These are phyloP conservation scores for Raja brachyura DNA, from an alignment of 2,113 vertebrate species.

Conservation along the genomic window DNA sequence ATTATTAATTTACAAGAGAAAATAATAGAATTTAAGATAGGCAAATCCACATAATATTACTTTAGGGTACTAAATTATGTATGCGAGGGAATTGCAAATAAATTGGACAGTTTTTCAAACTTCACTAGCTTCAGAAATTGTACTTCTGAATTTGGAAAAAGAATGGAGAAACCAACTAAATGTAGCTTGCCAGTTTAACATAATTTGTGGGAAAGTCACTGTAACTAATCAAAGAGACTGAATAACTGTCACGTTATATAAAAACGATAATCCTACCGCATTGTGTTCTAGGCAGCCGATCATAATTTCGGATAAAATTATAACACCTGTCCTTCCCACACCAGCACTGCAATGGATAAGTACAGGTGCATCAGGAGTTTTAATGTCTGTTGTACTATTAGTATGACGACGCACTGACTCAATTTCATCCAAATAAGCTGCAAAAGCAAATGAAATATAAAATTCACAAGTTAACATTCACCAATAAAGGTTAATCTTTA, in stretches of 20 bases:
- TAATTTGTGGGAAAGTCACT: not conserved
- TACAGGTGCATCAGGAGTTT: slow-evolving; percentile 68
- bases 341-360: slow-evolving; percentile 94
- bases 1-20: not conserved
- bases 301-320: slow-evolving; percentile 90
- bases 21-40: not conserved
- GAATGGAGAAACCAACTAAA: not conserved
- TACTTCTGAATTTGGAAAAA: not conserved
- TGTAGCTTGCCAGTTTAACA: not conserved
- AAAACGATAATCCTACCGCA: slow-evolving; percentile 62
- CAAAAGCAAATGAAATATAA: not conserved
- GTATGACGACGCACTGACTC: slow-evolving; percentile 94
- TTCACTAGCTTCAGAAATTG: not conserved
- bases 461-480: not conserved
- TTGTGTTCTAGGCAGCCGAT: slow-evolving; percentile 94
- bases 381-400: slow-evolving; percentile 77
- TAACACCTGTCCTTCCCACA: slow-evolving; percentile 83
- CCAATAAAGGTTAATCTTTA: not conserved
- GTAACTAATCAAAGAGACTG: not conserved
- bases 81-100: too few species aligned
- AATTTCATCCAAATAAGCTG: slow-evolving; percentile 92
- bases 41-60: not conserved
- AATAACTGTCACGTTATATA: not conserved
- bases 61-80: not conserved
- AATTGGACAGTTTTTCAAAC: not conserved